Conservation (phyloP, 2,113 vertebrate species). For the Rhizomys pruinosus region DNA sequence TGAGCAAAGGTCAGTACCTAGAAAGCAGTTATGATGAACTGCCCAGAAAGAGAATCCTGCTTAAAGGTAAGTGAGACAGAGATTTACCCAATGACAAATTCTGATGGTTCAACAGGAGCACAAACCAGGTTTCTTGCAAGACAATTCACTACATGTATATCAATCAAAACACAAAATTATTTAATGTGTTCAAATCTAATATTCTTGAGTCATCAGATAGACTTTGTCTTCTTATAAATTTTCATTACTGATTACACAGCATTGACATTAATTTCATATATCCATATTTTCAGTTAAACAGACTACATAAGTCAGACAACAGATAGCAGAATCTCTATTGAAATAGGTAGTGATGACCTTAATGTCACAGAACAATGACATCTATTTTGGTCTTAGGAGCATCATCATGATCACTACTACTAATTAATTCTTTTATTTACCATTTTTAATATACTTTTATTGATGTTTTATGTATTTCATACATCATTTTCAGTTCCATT, state of each 20-base stretch:
- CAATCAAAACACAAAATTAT: not conserved
- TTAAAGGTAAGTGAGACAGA: not conserved
- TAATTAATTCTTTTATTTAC: not conserved
- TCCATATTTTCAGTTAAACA: not conserved
- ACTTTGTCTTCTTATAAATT: conserved; percentile 20
- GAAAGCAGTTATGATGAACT: too few relatives aligned
- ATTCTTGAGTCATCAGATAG: not conserved
- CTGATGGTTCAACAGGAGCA: not conserved
- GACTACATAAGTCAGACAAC: not conserved
- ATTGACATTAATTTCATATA: not conserved
- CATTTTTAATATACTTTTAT: too few relatives aligned
- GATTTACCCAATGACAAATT: fast-evolving
- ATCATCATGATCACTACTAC: not conserved
- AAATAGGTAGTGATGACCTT: not conserved
- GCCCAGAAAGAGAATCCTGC: not conserved
- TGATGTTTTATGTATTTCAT: too few relatives aligned
- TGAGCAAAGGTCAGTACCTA: not conserved
- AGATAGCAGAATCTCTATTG: not conserved
- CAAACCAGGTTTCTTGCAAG: too few relatives aligned
- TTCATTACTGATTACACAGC: not conserved
- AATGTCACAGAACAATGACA: not conserved
- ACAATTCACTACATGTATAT: not conserved
- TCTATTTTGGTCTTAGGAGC: not conserved
- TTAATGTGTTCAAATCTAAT: not conserved
- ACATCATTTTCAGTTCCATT: too few relatives aligned